phyloP scores from a whole-genome alignment of 2,113 vertebrate species.

The Peromyscus leucopus region DNA sequence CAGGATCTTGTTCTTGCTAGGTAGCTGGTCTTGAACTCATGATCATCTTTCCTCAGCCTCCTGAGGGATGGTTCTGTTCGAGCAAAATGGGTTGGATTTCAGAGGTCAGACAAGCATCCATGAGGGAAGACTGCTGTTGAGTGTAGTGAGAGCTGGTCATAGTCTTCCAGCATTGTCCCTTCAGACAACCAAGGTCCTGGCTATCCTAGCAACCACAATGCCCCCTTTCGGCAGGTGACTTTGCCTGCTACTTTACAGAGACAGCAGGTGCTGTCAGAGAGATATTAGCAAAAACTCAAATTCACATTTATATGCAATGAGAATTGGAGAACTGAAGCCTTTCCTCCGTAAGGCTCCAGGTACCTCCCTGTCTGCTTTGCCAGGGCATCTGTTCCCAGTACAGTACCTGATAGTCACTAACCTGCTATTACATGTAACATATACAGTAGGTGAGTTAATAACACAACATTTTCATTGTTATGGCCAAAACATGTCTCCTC shows the following conservation, averaged over 20 bases:
- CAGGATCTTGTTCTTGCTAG: background rate
- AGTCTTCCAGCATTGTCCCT: background rate
- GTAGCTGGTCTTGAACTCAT: background rate
- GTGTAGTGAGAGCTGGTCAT: background rate
- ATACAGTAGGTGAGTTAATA: background rate
- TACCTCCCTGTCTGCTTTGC: background rate
- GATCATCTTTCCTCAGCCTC: background rate
- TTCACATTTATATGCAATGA: background rate
- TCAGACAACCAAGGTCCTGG: background rate
- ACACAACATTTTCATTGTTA: background rate
- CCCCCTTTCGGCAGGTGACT: background rate
- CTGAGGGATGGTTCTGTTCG: background rate
- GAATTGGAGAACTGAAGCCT: background rate
- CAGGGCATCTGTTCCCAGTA: background rate
- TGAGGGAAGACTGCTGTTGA: background rate
- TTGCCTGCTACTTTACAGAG: background rate
- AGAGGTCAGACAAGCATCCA: background rate
- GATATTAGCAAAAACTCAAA: background rate
- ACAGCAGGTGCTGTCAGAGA: background rate
- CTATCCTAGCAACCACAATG: background rate
- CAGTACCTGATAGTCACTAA: background rate
- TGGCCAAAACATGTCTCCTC: background rate
- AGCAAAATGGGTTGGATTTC: background rate
- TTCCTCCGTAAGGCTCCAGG: background rate
- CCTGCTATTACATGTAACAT: background rate